phyloP scores from a whole-genome alignment of 2,888 invertebrate genomes.

The Abscondita cerata region DNA sequence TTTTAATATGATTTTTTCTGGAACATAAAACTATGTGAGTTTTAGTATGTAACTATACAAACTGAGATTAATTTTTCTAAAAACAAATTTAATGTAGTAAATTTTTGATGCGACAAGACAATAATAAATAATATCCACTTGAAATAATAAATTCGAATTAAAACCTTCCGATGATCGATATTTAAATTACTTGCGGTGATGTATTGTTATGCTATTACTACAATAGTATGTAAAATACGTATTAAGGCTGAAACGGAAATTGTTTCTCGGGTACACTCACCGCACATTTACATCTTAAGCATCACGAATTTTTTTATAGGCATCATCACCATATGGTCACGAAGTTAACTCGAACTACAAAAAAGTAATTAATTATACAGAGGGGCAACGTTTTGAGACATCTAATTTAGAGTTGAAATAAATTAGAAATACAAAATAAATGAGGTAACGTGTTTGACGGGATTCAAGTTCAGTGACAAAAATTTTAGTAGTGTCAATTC shows the following conservation, averaged over 20 bases:
- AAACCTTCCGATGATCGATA: no score
- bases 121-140: no score
- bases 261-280: conserved; percentile 15
- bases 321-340: conserved; percentile 32
- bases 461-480: conserved; percentile 34
- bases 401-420: conserved; percentile 34
- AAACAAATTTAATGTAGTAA: no score
- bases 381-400: conserved; percentile 33
- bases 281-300: conserved; percentile 21
- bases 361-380: conserved; percentile 35
- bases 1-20: no score
- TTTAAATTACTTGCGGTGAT: neutral
- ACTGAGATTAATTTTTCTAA: no score
- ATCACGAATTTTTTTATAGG: conserved; percentile 27
- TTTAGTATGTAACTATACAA: no score
- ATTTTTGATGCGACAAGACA: no score
- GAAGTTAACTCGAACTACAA: conserved; percentile 28
- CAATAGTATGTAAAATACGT: neutral
- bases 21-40: no score
- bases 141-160: no score
- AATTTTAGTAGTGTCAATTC: conserved; percentile 37
- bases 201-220: neutral
- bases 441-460: conserved; percentile 34
- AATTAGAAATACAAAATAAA: conserved; percentile 31
- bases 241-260: conserved; percentile 15